phyloP scores from a whole-genome alignment of 2,888 invertebrate genomes.

The Brenthis hecate region DNA sequence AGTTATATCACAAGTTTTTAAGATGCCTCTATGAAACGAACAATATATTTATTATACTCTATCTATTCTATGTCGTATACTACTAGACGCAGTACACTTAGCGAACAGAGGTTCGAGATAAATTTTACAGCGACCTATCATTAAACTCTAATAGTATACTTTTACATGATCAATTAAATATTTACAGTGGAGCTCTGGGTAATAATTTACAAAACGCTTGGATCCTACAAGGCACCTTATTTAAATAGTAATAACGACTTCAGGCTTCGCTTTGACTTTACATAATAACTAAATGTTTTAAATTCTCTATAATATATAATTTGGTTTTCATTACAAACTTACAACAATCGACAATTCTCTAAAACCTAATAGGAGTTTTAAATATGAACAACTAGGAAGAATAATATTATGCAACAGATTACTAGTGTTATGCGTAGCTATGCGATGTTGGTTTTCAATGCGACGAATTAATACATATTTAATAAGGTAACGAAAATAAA shows the following conservation, averaged over 20 bases:
- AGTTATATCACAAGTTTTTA: constrained; percentile 81
- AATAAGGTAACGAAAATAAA: constrained; percentile 45
- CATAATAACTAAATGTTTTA: constrained; percentile 78
- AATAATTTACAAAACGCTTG: constrained; percentile 79
- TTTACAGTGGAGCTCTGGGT: constrained; percentile 76
- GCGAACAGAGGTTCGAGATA: constrained; percentile 63
- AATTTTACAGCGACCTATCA: constrained; percentile 70
- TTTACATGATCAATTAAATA: constrained; percentile 68
- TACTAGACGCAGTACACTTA: constrained; percentile 59
- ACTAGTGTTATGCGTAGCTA: constrained; percentile 62
- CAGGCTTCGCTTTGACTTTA: constrained; percentile 81
- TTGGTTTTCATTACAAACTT: constrained; percentile 81
- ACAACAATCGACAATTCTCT: constrained; percentile 78
- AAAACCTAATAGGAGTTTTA: constrained; percentile 80
- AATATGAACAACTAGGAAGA: constrained; percentile 80
- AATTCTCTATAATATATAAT: constrained; percentile 82
- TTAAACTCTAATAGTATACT: constrained; percentile 78
- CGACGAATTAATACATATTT: constrained; percentile 45
- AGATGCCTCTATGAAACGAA: constrained; percentile 80
- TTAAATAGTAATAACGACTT: constrained; percentile 78
- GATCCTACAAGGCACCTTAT: constrained; percentile 79
- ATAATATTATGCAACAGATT: constrained; percentile 81
- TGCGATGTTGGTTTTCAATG: constrained; percentile 64
- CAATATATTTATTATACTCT: constrained; percentile 74
- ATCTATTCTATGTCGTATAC: constrained; percentile 62